A percentile compares a stretch with the other conserved stretches of the same genome.
phyloP scores from a whole-genome alignment of 2,797 vertebrate species.

The Hybognathus amarus region DNA sequence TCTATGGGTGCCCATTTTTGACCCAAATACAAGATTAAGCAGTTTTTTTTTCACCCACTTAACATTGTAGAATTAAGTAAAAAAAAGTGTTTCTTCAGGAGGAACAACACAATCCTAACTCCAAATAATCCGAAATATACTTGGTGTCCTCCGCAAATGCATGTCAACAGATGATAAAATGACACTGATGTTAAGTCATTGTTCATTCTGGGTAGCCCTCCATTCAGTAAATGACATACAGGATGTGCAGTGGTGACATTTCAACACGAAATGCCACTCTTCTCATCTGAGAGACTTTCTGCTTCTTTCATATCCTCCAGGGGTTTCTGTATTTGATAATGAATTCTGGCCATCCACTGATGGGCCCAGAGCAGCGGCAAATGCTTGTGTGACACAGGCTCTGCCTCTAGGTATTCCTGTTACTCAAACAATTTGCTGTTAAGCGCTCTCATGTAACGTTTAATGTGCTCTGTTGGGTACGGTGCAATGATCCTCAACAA shows the following conservation, averaged over 20 bases:
- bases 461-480: background rate
- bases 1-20: too few species aligned
- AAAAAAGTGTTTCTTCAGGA: too few species aligned
- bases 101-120: background rate
- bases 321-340: slow-evolving; percentile 42
- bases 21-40: too few species aligned
- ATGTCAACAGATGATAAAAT: slow-evolving; percentile 9
- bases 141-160: background rate
- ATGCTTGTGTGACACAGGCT: background rate
- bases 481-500: background rate
- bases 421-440: slow-evolving; percentile 8
- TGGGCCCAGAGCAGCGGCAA: slow-evolving; percentile 4
- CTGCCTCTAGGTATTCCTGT: background rate
- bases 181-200: slow-evolving; percentile 29
- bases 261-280: slow-evolving; percentile 62
- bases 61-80: too few species aligned
- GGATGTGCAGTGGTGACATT: slow-evolving; percentile 60
- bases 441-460: background rate
- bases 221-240: slow-evolving; percentile 53
- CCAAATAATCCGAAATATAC: background rate
- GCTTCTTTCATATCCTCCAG: slow-evolving; percentile 34
- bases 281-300: slow-evolving; percentile 44
- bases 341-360: slow-evolving; percentile 31
- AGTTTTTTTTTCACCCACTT: too few species aligned
- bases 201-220: slow-evolving; percentile 40